Conservation (phyloP, 2,888 invertebrate genomes). For the Eucera pruinosa region DNA sequence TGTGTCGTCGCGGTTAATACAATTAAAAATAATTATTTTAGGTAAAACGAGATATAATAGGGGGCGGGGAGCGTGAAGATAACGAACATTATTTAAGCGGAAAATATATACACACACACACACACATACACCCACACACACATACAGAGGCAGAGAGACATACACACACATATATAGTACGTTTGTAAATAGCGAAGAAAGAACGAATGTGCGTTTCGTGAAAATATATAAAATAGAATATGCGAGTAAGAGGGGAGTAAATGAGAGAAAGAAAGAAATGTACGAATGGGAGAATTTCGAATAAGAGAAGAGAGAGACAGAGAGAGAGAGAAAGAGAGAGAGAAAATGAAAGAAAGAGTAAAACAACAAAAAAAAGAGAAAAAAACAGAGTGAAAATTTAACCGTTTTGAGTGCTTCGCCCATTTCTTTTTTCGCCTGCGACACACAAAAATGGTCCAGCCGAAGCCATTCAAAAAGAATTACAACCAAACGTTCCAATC, state of each 20-base stretch:
- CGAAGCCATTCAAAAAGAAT: conserved; percentile 24
- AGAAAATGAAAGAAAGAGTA: too few relatives aligned
- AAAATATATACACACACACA: conserved; percentile 12
- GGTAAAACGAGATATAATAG: conserved; percentile 56
- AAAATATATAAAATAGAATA: conserved; percentile 10
- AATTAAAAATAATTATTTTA: conserved; percentile 70
- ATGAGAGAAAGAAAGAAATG: conserved; percentile 24
- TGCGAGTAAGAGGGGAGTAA: conserved; percentile 30
- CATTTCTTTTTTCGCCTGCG: conserved; percentile 50
- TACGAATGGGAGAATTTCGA: conserved; percentile 12
- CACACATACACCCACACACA: too few relatives aligned
- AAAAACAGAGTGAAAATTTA: conserved; percentile 38
- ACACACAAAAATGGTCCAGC: conserved; percentile 28
- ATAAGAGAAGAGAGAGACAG: conserved; percentile 2
- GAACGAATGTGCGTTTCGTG: conserved; percentile 44
- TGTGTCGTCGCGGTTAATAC: conserved; percentile 46
- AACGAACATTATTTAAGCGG: conserved; percentile 70
- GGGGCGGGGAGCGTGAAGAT: conserved; percentile 29
- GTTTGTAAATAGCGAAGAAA: conserved; percentile 76
- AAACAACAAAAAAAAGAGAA: too few relatives aligned
- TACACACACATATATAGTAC: conserved; percentile 20
- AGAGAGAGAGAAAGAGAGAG: neutral
- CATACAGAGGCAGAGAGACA: too few relatives aligned
- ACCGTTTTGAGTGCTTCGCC: conserved; percentile 66
- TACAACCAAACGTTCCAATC: conserved; percentile 34